Base-by-base conservation (phyloP, 2,888 invertebrate genomes). In the Clepsis dumicolana region DNA sequence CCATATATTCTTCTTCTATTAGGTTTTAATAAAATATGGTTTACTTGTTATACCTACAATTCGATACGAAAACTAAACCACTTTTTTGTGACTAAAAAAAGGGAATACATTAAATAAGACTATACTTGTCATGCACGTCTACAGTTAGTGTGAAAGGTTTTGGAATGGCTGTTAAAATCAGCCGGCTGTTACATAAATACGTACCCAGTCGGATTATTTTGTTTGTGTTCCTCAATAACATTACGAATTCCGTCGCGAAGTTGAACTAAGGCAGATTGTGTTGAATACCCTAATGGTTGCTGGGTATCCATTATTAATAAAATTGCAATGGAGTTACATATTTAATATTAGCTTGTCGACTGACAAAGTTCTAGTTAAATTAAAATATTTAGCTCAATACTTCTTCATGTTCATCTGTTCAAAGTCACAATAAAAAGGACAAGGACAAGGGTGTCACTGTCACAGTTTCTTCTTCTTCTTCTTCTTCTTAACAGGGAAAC, bases 221-320 rank as follows among this genome's bases (percentile, higher is more conserved):
- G 89, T 84, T 95, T 94, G 82, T 96, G 95, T 71, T 96, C 95
- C 54, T 93, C 87, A 68, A 97, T 89, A 70, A 96, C 94, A 72
- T 87, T 86, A 73, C 94, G 93, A 74, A 97, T 96, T 83, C 97
- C 97, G 76, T 95, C 94, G 77, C 96, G 94, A 70, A 97, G 93
- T 80, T 95, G 95, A 73, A 94, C 90, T 66, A 97, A 85, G 25
- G 97, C 97, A 71, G 95, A 95, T 80, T 93, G 92, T 12, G 97
- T 97, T 53, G 95, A 94, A 75, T 96, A 91, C 24, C 97, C 96
- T 63, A 91, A 73, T 70, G 81, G 83, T 64, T 87, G 83, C 72
- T 85, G 83, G 73, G 78, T 85, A 74, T 75, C 59, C 68, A 68
- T 68, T 21, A 25, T 48, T 56, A 50, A 4, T 16, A 41, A 57